Evolutionary conservation across 2,113 vertebrate genomes (phyloP).

Genomic region (Sardina pilchardus): DNA sequence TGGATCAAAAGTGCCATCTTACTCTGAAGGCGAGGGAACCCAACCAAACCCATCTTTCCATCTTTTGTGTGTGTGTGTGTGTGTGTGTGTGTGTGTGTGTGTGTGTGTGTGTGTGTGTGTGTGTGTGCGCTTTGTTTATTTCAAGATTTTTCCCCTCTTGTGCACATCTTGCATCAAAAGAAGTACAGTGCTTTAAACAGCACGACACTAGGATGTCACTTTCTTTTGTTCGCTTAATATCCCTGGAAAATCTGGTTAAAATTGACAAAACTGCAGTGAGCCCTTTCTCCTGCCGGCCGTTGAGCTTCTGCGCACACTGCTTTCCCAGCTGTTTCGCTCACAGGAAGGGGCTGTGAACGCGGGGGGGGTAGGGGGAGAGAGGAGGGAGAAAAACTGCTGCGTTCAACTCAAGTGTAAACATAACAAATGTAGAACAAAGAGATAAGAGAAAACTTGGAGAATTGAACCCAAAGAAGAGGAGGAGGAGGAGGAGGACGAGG

Average conservation of each 20-base stretch:
- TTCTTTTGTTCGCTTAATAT: slow-evolving; percentile 71
- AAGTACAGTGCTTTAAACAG: slow-evolving; percentile 56
- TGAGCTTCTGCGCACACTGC: slow-evolving; percentile 59
- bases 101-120: not conserved
- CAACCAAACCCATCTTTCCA: slow-evolving; percentile 47
- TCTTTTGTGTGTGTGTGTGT: not conserved
- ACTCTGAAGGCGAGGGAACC: slow-evolving; percentile 56
- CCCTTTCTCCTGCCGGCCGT: slow-evolving; percentile 41
- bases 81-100: not conserved
- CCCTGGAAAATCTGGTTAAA: slow-evolving; percentile 74
- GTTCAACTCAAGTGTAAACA: slow-evolving; percentile 66
- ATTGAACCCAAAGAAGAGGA: not conserved
- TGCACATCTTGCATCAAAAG: slow-evolving; percentile 58
- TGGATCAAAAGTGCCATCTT: slow-evolving; percentile 60
- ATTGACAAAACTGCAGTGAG: slow-evolving; percentile 53
- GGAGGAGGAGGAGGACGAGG: slow-evolving; percentile 24
- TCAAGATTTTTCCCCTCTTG: slow-evolving; percentile 36
- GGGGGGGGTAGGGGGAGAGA: slow-evolving; percentile 28
- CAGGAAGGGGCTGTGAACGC: slow-evolving; percentile 45
- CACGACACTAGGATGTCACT: slow-evolving; percentile 44
- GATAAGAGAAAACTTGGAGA: slow-evolving; percentile 52
- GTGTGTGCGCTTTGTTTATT: not conserved
- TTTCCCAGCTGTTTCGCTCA: slow-evolving; percentile 70
- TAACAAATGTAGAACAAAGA: slow-evolving; percentile 58
- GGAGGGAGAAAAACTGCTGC: slow-evolving; percentile 39